Evolutionary conservation across 2,888 invertebrate genomes (phyloP).

Genomic region (Arge pagana): DNA sequence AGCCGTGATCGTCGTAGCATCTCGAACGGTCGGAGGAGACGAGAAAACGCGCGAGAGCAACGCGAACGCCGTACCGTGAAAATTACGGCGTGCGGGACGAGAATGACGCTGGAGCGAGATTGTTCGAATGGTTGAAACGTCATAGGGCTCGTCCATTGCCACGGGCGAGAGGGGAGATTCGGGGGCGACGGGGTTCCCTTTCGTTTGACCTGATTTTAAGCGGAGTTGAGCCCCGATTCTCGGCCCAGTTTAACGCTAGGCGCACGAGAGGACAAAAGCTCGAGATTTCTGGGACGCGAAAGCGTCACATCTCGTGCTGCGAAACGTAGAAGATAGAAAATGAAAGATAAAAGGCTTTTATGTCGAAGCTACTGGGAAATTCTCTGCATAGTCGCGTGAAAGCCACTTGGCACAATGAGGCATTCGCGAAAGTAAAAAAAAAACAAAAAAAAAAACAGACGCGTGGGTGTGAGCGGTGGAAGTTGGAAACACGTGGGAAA

Average conservation of each 20-base stretch:
- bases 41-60: no score
- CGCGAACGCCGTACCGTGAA: no score
- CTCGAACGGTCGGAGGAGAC: no score
- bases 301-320: slow-evolving; percentile 14
- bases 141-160: no score
- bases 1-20: no score
- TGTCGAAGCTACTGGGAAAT: slow-evolving; percentile 21
- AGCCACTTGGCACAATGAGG: slow-evolving; percentile 19
- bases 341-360: slow-evolving; percentile 22
- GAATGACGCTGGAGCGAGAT: no score
- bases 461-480: neutral
- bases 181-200: slow-evolving; percentile 17
- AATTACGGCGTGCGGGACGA: no score
- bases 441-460: neutral
- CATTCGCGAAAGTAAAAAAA: slow-evolving; percentile 16
- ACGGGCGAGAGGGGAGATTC: no score
- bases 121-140: no score
- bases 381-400: slow-evolving; percentile 16
- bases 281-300: slow-evolving; percentile 15
- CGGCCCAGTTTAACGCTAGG: neutral
- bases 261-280: slow-evolving; percentile 6
- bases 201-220: slow-evolving; percentile 16
- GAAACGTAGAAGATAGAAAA: slow-evolving; percentile 19
- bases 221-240: neutral
- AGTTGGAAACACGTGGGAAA: neutral